Evolutionary conservation across 2,797 vertebrate genomes (phyloP).

Genomic region (Neosilurus mollespiculum): DNA sequence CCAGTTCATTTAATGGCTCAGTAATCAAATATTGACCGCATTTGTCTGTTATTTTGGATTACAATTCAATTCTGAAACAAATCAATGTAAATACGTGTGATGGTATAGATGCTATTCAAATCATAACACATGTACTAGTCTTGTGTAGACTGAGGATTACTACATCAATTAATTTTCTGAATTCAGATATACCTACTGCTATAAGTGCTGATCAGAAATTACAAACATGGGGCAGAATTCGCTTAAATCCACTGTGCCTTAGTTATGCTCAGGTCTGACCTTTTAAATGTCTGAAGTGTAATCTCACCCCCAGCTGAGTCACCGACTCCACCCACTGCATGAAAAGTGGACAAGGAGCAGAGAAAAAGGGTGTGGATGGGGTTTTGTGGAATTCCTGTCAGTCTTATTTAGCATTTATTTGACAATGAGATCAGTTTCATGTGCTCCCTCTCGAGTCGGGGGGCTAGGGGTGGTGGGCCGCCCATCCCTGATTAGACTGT

Average conservation of each 20-base stretch:
- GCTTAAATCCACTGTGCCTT: background rate
- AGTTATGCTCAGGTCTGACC: background rate
- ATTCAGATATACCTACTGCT: background rate
- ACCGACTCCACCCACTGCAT: no score
- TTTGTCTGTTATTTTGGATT: background rate
- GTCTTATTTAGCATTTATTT: no score
- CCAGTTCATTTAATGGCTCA: no score
- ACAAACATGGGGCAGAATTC: background rate
- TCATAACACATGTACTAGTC: background rate
- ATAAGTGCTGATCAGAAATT: background rate
- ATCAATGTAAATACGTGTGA: constrained; percentile 2
- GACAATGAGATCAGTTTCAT: no score
- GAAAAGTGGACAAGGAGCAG: no score
- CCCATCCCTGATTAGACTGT: no score
- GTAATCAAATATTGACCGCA: background rate
- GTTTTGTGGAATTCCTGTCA: no score
- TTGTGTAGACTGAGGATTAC: background rate
- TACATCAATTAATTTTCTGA: background rate
- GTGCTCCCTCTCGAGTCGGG: no score
- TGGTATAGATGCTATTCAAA: background rate
- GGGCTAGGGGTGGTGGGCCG: no score
- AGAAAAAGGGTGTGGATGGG: no score
- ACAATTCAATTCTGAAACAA: background rate
- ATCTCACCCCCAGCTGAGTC: no score
- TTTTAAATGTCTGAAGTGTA: no score